These are phyloP conservation scores for Lasiurus borealis DNA, from an alignment of 2,113 vertebrate species.

Conservation along the genomic window DNA sequence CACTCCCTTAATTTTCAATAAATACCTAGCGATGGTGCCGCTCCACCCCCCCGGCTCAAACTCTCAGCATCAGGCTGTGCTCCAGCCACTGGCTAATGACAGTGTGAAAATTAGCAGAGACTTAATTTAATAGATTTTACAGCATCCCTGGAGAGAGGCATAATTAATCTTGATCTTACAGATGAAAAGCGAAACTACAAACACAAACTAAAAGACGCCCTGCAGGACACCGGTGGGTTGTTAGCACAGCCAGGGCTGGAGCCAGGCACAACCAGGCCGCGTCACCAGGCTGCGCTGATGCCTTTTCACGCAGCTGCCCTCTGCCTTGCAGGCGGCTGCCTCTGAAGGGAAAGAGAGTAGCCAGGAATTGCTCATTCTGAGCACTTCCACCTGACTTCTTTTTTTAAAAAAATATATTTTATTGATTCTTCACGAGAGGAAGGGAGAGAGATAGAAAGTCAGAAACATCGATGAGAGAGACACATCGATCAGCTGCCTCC, in stretches of 20 bases:
- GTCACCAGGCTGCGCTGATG: neutral
- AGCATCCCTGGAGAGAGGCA: neutral
- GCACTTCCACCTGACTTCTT: neutral
- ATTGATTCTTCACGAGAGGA: too few species aligned
- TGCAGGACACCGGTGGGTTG: neutral
- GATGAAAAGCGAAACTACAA: neutral
- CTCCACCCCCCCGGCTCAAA: neutral
- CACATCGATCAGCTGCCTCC: too few species aligned
- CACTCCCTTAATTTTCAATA: neutral
- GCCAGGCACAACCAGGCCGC: neutral
- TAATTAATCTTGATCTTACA: neutral
- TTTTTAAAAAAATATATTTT: too few species aligned
- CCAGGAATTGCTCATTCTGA: neutral
- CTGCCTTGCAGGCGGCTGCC: neutral
- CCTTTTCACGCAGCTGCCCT: neutral
- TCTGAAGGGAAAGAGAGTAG: neutral
- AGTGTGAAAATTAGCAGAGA: neutral
- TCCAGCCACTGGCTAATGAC: neutral
- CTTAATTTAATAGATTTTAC: neutral
- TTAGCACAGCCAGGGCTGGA: neutral
- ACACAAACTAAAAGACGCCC: neutral
- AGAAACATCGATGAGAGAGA: too few species aligned
- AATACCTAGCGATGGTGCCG: fast-evolving
- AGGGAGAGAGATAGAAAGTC: too few species aligned
- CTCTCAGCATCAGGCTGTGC: neutral